Evolutionary conservation across 2,888 invertebrate species (phyloP), one percentile per base, ranked within the genome.

Genomic region (Mactromeris polynyma): DNA sequence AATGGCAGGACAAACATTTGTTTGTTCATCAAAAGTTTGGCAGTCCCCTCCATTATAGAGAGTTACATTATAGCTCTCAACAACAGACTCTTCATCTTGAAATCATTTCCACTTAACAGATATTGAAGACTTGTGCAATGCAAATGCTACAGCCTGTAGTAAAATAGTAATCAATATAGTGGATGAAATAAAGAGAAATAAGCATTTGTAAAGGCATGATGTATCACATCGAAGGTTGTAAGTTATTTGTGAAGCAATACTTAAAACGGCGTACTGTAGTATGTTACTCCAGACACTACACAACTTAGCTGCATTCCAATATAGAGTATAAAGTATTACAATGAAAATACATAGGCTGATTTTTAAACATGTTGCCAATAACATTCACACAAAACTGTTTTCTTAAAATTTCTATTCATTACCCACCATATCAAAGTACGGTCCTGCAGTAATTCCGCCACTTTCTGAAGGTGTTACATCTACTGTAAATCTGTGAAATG

Each of bases 341-440:
- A 51, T 51, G 51, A 2, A 51, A 51, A 17, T 6, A 42, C 42
- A 51, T 51, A 14, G 51, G 2, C 14, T 42, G 19, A n/a, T 51
- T 51, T 2, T 51, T 17, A 2, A 19, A 6, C 14, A 1, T 51
- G 51, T 6, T 51, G 4, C 19, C 19, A 51, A 51, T 51, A 9
- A 14, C 51, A 51, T 51, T 51, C 11, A 17, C 17, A 51, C 19
- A 19, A 9, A 14, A 51, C 19, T 17, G 21, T 2, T 1, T 82
- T 14, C 9, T 33, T n/a, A 26, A 84, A 46, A 69, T 9, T 58
- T 19, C 46, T 69, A n/a, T 31, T 33, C 11, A 42, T 14, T 31
- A 42, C 77, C 36, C 58, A 94, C 94, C 94, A 93, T 94, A 33
- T 90, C 87, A 84, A 88, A 93, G 81, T 91, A 93, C 3, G 93